A percentile compares a stretch with the other conserved stretches of the same genome.
phyloP scores from a whole-genome alignment of 2,113 vertebrate genomes.

The Cyphomyrus discorhynchus region DNA sequence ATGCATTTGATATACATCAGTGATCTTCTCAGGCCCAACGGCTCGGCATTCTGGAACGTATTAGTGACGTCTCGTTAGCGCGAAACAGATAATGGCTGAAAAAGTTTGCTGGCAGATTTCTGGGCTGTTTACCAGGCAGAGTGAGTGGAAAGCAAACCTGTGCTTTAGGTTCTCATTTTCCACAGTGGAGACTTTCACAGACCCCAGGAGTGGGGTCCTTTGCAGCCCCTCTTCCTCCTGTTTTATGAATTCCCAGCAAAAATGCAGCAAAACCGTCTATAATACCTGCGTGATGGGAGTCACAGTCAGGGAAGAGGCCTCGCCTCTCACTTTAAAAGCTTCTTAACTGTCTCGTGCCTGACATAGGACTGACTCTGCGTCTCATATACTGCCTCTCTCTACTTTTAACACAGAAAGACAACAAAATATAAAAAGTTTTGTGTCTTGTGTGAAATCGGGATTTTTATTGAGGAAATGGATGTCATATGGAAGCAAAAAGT shows the following conservation, averaged over 20 bases:
- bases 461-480: not conserved
- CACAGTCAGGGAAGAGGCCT: not conserved
- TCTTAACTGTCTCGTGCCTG: constrained; percentile 54
- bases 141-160: constrained; percentile 47
- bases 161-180: constrained; percentile 30
- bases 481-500: not conserved
- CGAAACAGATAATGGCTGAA: constrained; percentile 65
- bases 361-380: constrained; percentile 11
- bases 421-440: not conserved
- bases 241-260: constrained; percentile 44
- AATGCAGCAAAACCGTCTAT: constrained; percentile 42
- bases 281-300: constrained; percentile 45
- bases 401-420: not conserved
- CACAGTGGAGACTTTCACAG: constrained; percentile 11
- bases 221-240: constrained; percentile 28
- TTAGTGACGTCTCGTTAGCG: constrained; percentile 68
- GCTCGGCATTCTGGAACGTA: constrained; percentile 64
- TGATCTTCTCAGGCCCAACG: constrained; percentile 61
- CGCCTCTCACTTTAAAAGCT: constrained; percentile 50
- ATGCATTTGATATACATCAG: constrained; percentile 67
- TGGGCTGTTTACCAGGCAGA: constrained; percentile 52
- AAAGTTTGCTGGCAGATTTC: constrained; percentile 46
- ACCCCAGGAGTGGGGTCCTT: constrained; percentile 20
- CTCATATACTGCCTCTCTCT: not conserved
- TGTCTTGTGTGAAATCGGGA: not conserved